A percentile compares a stretch with the other conserved stretches of the same genome.
Conservation (phyloP, 2,797 vertebrate species). For the Pangasius djambal region DNA sequence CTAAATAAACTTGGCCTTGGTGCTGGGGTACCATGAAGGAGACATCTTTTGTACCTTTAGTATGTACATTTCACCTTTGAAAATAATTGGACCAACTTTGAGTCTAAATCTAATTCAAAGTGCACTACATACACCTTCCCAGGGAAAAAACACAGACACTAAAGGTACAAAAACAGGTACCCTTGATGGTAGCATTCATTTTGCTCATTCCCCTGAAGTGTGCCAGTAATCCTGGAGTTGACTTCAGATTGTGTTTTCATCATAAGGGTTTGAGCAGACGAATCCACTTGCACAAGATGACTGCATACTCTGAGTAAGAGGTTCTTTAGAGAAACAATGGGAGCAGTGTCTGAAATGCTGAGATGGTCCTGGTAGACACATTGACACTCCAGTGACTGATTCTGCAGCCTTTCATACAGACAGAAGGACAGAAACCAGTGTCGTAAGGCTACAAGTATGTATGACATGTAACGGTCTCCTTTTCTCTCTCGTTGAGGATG, state of each 20-base stretch:
- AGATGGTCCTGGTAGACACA: slow-evolving; percentile 54
- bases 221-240: slow-evolving; percentile 4
- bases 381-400: slow-evolving; percentile 42
- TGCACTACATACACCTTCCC: too few species aligned
- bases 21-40: too few species aligned
- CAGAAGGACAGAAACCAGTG: slow-evolving; percentile 14
- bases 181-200: neutral
- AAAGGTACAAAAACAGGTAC: neutral
- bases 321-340: slow-evolving; percentile 41
- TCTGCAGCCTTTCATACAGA: slow-evolving; percentile 48
- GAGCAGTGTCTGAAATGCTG: slow-evolving; percentile 41
- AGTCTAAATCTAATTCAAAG: too few species aligned
- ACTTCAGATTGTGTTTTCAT: neutral
- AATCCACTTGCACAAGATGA: neutral
- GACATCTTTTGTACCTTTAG: too few species aligned
- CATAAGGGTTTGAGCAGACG: neutral
- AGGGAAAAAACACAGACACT: neutral
- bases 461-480: neutral
- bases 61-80: too few species aligned
- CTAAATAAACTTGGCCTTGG: too few species aligned
- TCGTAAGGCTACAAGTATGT: neutral
- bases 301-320: neutral
- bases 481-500: slow-evolving; percentile 76
- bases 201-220: neutral
- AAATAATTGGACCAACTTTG: too few species aligned